A percentile compares a stretch with the other conserved stretches of the same genome.
These are phyloP conservation scores for Natator depressus DNA, from an alignment of 2,113 vertebrate species.

Conservation along the genomic window DNA sequence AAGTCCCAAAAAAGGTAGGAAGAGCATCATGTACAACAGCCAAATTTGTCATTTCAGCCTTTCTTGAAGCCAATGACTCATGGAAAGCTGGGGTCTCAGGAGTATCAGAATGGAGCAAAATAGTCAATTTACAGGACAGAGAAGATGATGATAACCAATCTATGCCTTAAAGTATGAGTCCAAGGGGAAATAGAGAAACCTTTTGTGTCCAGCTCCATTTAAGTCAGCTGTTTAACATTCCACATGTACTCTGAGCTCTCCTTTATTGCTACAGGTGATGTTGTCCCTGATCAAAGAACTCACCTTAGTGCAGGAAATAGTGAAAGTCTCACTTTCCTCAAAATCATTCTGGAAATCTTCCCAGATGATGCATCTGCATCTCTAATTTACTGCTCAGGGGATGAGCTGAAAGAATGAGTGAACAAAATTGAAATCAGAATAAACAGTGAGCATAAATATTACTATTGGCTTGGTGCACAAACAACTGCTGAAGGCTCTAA, in stretches of 20 bases:
- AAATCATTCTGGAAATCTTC: slow-evolving; percentile 46
- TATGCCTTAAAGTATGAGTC: background rate
- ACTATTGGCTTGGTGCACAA: background rate
- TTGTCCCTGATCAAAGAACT: slow-evolving; percentile 30
- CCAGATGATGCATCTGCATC: slow-evolving; percentile 37
- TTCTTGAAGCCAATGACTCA: background rate
- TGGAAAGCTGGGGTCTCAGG: background rate
- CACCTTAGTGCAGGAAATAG: background rate
- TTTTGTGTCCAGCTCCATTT: background rate
- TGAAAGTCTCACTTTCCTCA: slow-evolving; percentile 30
- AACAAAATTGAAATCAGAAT: slow-evolving; percentile 41
- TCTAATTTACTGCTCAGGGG: slow-evolving; percentile 21
- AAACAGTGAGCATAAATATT: slow-evolving; percentile 16
- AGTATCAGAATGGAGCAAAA: background rate
- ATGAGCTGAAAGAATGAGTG: background rate
- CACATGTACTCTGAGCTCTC: background rate
- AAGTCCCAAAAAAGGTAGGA: background rate
- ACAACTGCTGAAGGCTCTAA: background rate
- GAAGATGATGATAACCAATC: background rate
- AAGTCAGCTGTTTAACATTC: background rate
- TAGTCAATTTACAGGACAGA: background rate
- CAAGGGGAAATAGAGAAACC: slow-evolving; percentile 7
- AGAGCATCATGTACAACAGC: too few species aligned
- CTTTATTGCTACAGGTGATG: background rate
- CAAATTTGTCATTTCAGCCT: background rate